A percentile compares a stretch with the other conserved stretches of the same genome.
These are phyloP conservation scores for Caretta caretta DNA, from an alignment of 2,113 vertebrate species.

Conservation along the genomic window DNA sequence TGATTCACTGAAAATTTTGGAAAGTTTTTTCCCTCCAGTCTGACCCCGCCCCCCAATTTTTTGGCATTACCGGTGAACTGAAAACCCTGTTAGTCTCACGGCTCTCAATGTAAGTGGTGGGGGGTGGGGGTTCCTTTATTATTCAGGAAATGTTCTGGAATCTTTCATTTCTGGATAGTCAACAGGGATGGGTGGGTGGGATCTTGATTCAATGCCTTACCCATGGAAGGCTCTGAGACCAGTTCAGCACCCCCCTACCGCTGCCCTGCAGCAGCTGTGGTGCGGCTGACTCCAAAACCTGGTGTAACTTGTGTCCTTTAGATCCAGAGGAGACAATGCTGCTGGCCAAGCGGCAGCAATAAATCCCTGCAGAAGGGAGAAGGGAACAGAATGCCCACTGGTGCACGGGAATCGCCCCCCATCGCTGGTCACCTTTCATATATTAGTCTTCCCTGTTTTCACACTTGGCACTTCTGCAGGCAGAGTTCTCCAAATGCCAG, in stretches of 20 bases:
- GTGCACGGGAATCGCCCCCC: neutral
- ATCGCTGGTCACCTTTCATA: fast-evolving
- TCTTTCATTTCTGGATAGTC: neutral
- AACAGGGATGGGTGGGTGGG: neutral
- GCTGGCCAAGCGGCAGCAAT: fast-evolving
- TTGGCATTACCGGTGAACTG: too few species aligned
- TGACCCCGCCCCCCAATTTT: too few species aligned
- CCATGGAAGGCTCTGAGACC: neutral
- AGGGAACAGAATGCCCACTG: neutral
- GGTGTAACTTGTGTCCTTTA: fast-evolving
- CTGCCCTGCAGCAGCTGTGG: neutral
- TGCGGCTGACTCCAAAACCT: neutral
- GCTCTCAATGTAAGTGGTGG: too few species aligned
- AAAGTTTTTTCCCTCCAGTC: neutral
- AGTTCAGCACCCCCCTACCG: neutral
- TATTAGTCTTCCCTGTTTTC: neutral
- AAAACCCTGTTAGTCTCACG: too few species aligned
- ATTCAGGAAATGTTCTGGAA: too few species aligned
- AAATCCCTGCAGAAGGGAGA: neutral
- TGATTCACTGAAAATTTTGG: neutral
- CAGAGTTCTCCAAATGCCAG: neutral
- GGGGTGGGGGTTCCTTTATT: too few species aligned
- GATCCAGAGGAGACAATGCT: fast-evolving
- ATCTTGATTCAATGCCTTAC: neutral
- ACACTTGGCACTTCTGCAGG: neutral